Percentiles rank a stretch among this genome's conserved stretches.
Evolutionary conservation across 2,888 invertebrate genomes (phyloP).

Genomic region (Diarsia brunnea): DNA sequence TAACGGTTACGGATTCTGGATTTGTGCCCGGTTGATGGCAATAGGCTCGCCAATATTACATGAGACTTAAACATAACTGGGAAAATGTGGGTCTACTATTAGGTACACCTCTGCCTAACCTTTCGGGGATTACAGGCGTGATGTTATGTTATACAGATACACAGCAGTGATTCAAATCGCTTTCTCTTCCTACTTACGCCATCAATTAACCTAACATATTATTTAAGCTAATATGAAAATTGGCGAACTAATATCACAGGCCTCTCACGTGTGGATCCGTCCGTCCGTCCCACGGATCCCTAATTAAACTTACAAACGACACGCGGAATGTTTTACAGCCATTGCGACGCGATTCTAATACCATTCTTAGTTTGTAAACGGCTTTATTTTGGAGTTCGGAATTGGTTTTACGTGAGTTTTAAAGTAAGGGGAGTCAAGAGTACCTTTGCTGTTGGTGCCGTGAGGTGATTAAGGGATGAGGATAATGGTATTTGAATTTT

Average conservation of each 20-base stretch:
- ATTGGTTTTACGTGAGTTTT: conserved; percentile 59
- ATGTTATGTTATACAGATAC: too few species aligned
- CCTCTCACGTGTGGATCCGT: conserved; percentile 81
- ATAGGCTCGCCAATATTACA: too few species aligned
- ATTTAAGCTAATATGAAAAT: conserved; percentile 90
- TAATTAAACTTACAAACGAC: conserved; percentile 81
- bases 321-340: conserved; percentile 70
- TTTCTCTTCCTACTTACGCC: conserved; percentile 38
- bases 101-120: too few species aligned
- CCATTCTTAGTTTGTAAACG: conserved; percentile 65
- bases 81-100: too few species aligned
- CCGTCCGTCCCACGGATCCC: conserved; percentile 66
- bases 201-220: conserved; percentile 80
- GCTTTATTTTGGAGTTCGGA: conserved; percentile 63
- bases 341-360: conserved; percentile 67
- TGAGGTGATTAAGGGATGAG: conserved; percentile 40
- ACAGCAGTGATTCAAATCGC: conserved; percentile 37
- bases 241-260: conserved; percentile 86
- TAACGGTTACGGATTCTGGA: too few species aligned
- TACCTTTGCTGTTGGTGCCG: conserved; percentile 18
- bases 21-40: too few species aligned
- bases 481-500: conserved; percentile 32
- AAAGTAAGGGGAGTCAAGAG: conserved; percentile 22
- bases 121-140: too few species aligned
- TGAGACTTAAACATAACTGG: too few species aligned